A percentile compares a stretch with the other conserved stretches of the same genome.
Evolutionary conservation across 2,113 vertebrate species (phyloP).

Genomic region (Leptobrachium ailaonicum): DNA sequence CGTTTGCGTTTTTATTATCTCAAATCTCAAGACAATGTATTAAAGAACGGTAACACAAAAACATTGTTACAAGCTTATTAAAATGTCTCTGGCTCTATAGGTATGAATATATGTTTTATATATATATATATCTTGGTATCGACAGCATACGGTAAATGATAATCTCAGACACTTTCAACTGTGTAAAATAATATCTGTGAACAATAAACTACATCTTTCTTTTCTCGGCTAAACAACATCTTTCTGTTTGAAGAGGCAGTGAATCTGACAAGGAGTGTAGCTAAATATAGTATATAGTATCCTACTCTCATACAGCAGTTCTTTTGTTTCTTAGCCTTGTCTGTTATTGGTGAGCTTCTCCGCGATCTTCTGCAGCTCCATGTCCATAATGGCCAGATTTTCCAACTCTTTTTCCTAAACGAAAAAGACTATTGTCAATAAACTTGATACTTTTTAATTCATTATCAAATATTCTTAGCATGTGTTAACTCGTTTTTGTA

Average conservation of each 20-base stretch:
- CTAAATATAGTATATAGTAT: conserved; percentile 25
- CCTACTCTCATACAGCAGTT: conserved; percentile 2
- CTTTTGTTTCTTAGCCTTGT: conserved; percentile 23
- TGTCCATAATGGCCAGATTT: conserved; percentile 85
- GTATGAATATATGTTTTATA: conserved; percentile 52
- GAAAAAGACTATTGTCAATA: conserved; percentile 5
- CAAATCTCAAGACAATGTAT: conserved; percentile 68
- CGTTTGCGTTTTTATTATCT: conserved; percentile 79
- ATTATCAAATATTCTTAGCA: no score
- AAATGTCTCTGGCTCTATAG: conserved; percentile 53
- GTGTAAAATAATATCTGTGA: conserved; percentile 60
- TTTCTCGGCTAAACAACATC: conserved; percentile 56
- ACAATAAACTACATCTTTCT: conserved; percentile 60
- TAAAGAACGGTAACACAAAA: conserved; percentile 64
- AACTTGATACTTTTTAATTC: no score
- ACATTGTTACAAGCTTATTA: conserved; percentile 66
- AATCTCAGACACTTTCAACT: conserved; percentile 62
- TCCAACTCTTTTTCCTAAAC: conserved; percentile 83
- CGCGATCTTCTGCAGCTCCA: conserved; percentile 86
- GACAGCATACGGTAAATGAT: conserved; percentile 66
- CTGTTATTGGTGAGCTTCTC: conserved; percentile 70
- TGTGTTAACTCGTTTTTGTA: no score
- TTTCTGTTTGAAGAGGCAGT: conserved; percentile 51
- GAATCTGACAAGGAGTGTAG: conserved; percentile 50
- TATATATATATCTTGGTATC: conserved; percentile 57